A percentile compares a stretch with the other conserved stretches of the same genome.
Evolutionary conservation across 2,113 vertebrate genomes (phyloP).

Genomic region (Bubalus kerabau): DNA sequence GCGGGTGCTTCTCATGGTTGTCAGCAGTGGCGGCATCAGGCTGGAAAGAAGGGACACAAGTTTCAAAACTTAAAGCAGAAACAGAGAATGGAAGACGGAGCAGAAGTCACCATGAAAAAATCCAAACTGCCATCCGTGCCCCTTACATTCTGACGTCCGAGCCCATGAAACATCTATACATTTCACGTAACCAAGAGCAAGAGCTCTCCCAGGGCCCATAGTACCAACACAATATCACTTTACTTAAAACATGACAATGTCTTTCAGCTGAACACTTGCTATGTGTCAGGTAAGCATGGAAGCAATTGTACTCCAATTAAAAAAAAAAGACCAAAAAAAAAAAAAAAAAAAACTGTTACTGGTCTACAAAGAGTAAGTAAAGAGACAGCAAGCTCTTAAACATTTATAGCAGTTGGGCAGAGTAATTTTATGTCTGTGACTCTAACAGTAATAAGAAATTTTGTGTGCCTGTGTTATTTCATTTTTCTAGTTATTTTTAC

Average conservation of each 20-base stretch:
- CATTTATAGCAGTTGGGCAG: not conserved
- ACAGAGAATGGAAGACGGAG: not conserved
- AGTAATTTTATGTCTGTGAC: not conserved
- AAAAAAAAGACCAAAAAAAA: not conserved
- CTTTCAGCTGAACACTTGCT: not conserved
- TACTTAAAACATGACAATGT: not conserved
- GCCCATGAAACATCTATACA: not conserved
- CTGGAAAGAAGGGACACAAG: slow-evolving; percentile 72
- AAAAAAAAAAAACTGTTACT: not conserved
- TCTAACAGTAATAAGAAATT: not conserved
- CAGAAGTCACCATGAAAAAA: not conserved
- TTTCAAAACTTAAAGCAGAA: not conserved
- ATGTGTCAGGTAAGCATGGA: not conserved
- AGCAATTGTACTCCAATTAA: not conserved
- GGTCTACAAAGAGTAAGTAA: not conserved
- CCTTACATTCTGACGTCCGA: fast-evolving
- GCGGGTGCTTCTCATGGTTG: slow-evolving; percentile 80
- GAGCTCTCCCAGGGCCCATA: not conserved
- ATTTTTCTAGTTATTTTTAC: not conserved
- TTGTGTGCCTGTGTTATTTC: not conserved
- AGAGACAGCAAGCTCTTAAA: not conserved
- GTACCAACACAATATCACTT: not conserved
- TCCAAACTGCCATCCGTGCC: fast-evolving
- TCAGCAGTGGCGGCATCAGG: slow-evolving; percentile 90
- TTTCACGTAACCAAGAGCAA: not conserved